Conservation (phyloP, 2,113 vertebrate genomes). For the Eonycteris spelaea region DNA sequence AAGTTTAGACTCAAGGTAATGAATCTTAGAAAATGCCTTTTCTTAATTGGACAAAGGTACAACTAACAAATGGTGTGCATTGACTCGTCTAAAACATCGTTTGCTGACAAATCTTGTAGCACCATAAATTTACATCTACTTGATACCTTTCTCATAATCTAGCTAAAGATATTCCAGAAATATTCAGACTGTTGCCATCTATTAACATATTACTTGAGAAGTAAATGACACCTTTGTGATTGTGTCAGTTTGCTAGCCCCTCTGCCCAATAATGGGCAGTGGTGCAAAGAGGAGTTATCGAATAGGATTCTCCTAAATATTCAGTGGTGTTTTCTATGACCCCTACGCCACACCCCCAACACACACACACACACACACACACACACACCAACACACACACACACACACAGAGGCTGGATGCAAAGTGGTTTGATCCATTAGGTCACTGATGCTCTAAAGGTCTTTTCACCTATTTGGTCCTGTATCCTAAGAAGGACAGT, state of each 20-base stretch:
- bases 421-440: not conserved
- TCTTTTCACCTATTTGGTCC: not conserved
- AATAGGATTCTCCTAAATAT: not conserved
- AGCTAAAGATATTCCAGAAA: not conserved
- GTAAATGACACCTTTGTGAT: not conserved
- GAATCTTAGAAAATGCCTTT: not conserved
- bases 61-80: not conserved
- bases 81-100: not conserved
- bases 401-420: not conserved
- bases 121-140: not conserved
- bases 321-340: not conserved
- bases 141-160: not conserved
- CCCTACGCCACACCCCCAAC: not conserved
- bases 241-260: not conserved
- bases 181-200: not conserved
- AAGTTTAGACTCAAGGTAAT: constrained; percentile 5
- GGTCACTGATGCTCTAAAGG: not conserved
- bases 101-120: not conserved
- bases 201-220: not conserved
- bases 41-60: not conserved
- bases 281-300: not conserved
- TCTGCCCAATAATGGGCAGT: no score
- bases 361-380: not conserved
- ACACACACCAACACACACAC: not conserved
- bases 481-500: not conserved